Conservation (phyloP, 2,113 vertebrate genomes). For the Coptodon bakossiorum region DNA sequence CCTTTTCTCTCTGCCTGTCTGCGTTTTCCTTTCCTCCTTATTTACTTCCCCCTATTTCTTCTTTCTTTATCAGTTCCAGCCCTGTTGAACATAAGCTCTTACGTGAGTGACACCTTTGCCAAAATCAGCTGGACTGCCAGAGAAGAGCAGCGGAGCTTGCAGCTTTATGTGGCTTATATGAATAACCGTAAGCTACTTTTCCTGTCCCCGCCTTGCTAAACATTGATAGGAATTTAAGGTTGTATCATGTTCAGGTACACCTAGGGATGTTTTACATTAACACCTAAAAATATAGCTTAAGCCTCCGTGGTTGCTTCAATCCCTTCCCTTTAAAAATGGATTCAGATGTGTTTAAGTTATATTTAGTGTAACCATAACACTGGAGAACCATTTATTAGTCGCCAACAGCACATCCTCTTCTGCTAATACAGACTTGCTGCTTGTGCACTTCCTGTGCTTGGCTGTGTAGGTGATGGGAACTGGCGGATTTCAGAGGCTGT, state of each 20-base stretch:
- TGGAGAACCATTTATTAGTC: neutral
- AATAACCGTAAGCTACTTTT: constrained; percentile 73
- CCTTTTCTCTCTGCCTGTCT: constrained; percentile 30
- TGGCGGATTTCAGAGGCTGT: constrained; percentile 82
- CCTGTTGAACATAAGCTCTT: constrained; percentile 73
- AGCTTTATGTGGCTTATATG: constrained; percentile 75
- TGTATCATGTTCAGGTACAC: constrained; percentile 3
- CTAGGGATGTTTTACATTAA: constrained; percentile 7
- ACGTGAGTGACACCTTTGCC: constrained; percentile 74
- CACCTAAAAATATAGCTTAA: constrained; percentile 2
- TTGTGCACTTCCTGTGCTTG: constrained; percentile 73
- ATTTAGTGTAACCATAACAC: neutral
- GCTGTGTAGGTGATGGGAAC: constrained; percentile 81
- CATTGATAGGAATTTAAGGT: neutral
- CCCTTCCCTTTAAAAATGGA: neutral
- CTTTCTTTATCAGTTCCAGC: constrained; percentile 64
- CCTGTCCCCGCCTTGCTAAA: constrained; percentile 10
- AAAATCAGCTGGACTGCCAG: constrained; percentile 75
- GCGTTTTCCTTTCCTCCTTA: constrained; percentile 23
- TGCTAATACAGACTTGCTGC: constrained; percentile 47
- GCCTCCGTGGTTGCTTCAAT: neutral
- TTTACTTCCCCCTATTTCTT: constrained; percentile 27
- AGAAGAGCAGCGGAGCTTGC: constrained; percentile 57
- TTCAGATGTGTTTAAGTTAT: neutral
- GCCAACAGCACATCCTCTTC: neutral